Evolutionary conservation across 2,888 invertebrate genomes (phyloP), one percentile per base, ranked within the genome.

Genomic region (Lasioglossum vierecki): DNA sequence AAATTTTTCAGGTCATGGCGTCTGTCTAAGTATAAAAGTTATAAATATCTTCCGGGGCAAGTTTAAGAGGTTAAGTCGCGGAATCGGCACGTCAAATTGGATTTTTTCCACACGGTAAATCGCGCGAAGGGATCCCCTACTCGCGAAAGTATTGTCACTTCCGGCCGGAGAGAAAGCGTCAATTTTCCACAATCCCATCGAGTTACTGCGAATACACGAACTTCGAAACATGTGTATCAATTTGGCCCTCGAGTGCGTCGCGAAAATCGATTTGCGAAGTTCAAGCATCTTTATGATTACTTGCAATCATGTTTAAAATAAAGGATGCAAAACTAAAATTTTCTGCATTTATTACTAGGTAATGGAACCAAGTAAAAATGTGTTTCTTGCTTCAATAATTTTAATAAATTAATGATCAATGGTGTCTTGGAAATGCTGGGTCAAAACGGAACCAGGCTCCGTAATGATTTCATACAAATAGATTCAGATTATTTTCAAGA

Each of bases 51-150:
- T 80, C 53, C 26, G 80, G 80, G 73, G 91, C 88, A 88, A 82
- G 84, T 86, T 83, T 82, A 86, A 86, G 76, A 83, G 88, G 88
- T 90, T 91, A 92, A 91, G 90, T 89, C 87, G 82, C 83, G 86
- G 89, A 86, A 91, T 88, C 88, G 86, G 88, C 87, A 86, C 83
- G 89, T 91, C 89, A 88, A 91, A 92, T 91, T 92, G 91, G 89
- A 91, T 92, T 92, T 92, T 92, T 90, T 92, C 85, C 91, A 79
- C 84, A 85, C 85, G 78, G 79, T 75, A 79, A 81, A 71, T 86
- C 84, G 79, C 79, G 83, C 78, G 83, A 80, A 83, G 78, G 86
- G 84, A 82, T 78, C 82, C 79, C 76, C 72, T 18, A 13, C 13
- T 39, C 57, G 41, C 70, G 72, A 84, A 91, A 91, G 88, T 88